Conservation (phyloP, 2,797 vertebrate genomes). For the Sardinella longiceps region DNA sequence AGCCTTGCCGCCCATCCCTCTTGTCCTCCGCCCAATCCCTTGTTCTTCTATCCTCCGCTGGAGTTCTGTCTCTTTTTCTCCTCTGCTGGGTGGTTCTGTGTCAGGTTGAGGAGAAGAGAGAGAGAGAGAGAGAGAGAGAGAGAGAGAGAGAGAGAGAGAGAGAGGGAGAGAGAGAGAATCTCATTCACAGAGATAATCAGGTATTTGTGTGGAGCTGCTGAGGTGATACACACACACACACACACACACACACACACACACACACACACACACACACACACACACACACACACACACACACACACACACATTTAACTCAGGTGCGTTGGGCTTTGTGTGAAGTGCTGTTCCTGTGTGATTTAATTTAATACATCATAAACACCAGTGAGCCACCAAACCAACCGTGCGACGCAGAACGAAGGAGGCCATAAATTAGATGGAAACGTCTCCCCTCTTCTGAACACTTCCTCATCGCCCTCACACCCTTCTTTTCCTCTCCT, state of each 20-base stretch:
- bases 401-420: constrained; percentile 64
- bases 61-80: constrained; percentile 19
- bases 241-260: background rate
- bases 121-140: background rate
- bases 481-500: background rate
- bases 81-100: background rate
- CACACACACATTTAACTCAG: constrained; percentile 36
- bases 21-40: constrained; percentile 11
- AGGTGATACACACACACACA: constrained; percentile 48
- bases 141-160: background rate
- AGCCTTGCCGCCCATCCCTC: background rate
- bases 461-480: constrained; percentile 43
- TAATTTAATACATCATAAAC: constrained; percentile 81
- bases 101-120: background rate
- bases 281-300: constrained; percentile 23
- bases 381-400: constrained; percentile 72
- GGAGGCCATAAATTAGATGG: constrained; percentile 73
- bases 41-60: background rate
- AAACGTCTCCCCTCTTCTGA: constrained; percentile 68
- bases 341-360: constrained; percentile 69
- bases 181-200: constrained; percentile 46
- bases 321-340: constrained; percentile 66
- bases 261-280: constrained; percentile 3
- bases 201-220: constrained; percentile 56
- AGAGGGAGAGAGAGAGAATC: constrained; percentile 1